Evolutionary conservation across 1,140 invertebrate genomes (phyloP).

Genomic region (Goniozus legneri): DNA sequence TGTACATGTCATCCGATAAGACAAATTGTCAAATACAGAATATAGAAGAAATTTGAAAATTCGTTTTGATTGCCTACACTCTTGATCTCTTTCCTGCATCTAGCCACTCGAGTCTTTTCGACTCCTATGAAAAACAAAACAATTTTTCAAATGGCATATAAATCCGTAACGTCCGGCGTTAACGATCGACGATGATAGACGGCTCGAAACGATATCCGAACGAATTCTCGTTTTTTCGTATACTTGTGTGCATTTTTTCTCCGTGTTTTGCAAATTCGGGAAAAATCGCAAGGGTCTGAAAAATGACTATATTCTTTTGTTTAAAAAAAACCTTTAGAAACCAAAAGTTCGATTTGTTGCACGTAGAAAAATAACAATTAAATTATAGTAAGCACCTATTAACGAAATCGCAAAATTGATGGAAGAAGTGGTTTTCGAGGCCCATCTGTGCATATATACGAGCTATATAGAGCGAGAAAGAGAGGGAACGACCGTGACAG

Average conservation of each 20-base stretch:
- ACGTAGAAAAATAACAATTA: too few species aligned
- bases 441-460: neutral
- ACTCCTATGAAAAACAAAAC: neutral
- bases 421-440: neutral
- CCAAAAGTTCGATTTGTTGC: too few species aligned
- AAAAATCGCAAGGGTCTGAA: too few species aligned
- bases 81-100: neutral
- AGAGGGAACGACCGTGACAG: neutral
- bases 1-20: constrained; percentile 41
- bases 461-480: neutral
- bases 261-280: too few species aligned
- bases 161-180: constrained; percentile 1
- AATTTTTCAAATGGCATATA: too few species aligned
- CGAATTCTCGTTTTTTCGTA: constrained; percentile 1
- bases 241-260: too few species aligned
- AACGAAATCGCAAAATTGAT: too few species aligned
- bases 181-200: neutral
- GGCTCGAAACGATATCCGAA: neutral
- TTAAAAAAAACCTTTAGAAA: too few species aligned
- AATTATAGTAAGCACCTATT: too few species aligned
- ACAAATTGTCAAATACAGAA: constrained; percentile 43
- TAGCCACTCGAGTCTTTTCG: neutral
- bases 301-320: too few species aligned
- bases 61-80: constrained; percentile 9
- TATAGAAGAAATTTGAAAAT: constrained; percentile 27